A percentile compares a stretch with the other conserved stretches of the same genome.
phyloP scores from a whole-genome alignment of 2,797 vertebrate genomes.

The Emys orbicularis region DNA sequence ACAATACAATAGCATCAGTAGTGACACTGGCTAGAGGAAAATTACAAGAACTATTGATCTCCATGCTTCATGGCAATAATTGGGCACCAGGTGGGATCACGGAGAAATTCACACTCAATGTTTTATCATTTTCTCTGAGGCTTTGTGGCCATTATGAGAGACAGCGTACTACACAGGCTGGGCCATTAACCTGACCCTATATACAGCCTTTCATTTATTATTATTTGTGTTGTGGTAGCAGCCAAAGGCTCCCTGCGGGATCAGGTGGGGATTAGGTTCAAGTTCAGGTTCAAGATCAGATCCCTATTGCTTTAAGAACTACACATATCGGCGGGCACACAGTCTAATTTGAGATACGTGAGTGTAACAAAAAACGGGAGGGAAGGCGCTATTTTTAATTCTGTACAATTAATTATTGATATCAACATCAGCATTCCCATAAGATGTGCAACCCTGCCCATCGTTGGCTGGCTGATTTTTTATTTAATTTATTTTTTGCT shows the following conservation, averaged over 20 bases:
- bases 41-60: rapidly evolving
- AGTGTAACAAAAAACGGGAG: not conserved
- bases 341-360: not conserved
- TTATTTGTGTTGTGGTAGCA: rapidly evolving
- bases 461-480: too few species aligned
- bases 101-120: not conserved
- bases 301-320: too few species aligned
- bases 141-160: too few species aligned
- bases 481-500: too few species aligned
- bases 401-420: too few species aligned
- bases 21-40: not conserved
- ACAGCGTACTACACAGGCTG: too few species aligned
- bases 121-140: not conserved
- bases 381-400: not conserved
- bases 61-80: not conserved
- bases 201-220: rapidly evolving
- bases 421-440: too few species aligned
- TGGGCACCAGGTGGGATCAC: rapidly evolving
- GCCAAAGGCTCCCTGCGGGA: rapidly evolving
- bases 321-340: not conserved
- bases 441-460: too few species aligned
- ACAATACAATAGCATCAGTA: not conserved
- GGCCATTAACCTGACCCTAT: not conserved
- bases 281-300: too few species aligned
- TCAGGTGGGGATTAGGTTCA: not conserved